Percentiles rank a stretch among this genome's conserved stretches.
phyloP scores from a whole-genome alignment of 2,888 invertebrate species.

The Synanthedon vespiformis region DNA sequence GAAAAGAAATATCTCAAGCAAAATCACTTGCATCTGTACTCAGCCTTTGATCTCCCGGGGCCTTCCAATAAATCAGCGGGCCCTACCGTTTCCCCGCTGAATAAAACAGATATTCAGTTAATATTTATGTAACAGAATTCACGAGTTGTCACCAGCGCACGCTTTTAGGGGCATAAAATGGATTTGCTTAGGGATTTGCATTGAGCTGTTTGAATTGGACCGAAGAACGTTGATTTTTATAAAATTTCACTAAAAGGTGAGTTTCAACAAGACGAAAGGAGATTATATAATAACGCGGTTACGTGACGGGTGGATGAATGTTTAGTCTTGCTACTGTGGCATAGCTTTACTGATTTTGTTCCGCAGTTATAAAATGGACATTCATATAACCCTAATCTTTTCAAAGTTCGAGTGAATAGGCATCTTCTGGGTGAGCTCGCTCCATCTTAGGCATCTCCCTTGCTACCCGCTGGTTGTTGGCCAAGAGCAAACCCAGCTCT shows the following conservation, averaged over 20 bases:
- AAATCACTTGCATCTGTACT: not conserved
- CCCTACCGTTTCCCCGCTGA: constrained; percentile 1
- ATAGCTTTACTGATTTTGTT: too few species aligned
- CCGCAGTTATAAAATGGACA: too few species aligned
- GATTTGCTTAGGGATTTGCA: not conserved
- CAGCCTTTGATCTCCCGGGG: not conserved
- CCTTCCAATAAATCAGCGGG: constrained; percentile 5
- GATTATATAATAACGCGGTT: too few species aligned
- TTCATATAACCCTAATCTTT: too few species aligned
- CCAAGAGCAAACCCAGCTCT: too few species aligned
- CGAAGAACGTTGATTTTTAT: not conserved
- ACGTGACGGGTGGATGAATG: too few species aligned
- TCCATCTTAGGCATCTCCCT: too few species aligned
- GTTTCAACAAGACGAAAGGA: too few species aligned
- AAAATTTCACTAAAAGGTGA: not conserved
- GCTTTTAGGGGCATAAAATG: not conserved
- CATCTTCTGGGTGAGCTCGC: too few species aligned
- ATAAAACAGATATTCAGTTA: constrained; percentile 6
- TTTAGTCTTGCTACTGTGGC: too few species aligned
- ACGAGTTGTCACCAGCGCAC: not conserved
- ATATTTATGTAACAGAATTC: constrained; percentile 5
- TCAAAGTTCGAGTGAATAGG: too few species aligned
- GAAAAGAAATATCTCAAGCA: not conserved
- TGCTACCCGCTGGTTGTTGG: too few species aligned
- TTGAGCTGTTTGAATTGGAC: not conserved